Evolutionary conservation across 2,888 invertebrate genomes (phyloP), one percentile per base, ranked within the genome.

Genomic region (Pardosa pseudoannulata): DNA sequence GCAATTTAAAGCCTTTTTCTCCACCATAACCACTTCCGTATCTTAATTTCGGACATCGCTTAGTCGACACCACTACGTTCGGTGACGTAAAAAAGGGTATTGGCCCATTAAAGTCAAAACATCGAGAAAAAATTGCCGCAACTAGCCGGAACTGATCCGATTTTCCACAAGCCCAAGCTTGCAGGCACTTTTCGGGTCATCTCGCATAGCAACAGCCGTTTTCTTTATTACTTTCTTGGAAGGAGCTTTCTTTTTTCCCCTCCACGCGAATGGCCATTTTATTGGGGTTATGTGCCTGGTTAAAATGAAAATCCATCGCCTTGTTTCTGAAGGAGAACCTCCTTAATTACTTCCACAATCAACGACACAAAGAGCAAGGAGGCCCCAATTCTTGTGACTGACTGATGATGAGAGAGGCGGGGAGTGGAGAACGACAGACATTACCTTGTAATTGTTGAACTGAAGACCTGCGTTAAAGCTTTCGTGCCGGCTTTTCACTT

Each of bases 381-480:
- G 46, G n/a, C 13, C 16, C n/a, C 46, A 16, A 46, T 46, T 46
- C n/a, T 46, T 46, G 46, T 2, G 46, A 46, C 13, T 46, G 46
- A 6, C 46, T 7, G 36, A 36, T 36, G 46, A 6, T 2, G 13
- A 46, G 46, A 9, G 11, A 9, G 16, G n/a, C n/a, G 7, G 2
- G 2, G 16, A 46, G 29, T 28, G 64, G 6, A 31, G 16, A 65
- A 65, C n/a, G 65, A n/a, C 65, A 13, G 19, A 16, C 65, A 65
- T 65, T 65, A 36, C 41, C 70, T 75, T 74, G 81, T 75, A 74
- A 64, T 74, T 68, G 50, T 82, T 82, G 75, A 82, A 82, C 82
- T 46, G 62, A 29, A 68, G 64, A 70, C 70, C 68, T 64, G 31
- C 16, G 31, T 27, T 19, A n/a, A 13, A 41, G n/a, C 13, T 75